Percentiles rank a stretch among this genome's conserved stretches.
phyloP scores from a whole-genome alignment of 1,140 invertebrate species.

The Gerris buenoi region DNA sequence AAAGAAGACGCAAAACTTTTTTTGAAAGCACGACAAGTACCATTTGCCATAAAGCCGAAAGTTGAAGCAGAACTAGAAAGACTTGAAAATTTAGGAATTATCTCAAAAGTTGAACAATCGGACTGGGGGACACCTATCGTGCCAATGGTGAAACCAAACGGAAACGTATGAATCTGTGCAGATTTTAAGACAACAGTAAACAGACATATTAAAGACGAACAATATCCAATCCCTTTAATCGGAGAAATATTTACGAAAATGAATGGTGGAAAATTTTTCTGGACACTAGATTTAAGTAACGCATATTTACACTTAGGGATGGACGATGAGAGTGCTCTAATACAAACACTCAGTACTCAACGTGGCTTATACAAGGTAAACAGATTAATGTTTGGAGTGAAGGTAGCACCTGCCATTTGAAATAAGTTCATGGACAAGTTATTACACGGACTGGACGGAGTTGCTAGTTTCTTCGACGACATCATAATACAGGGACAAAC shows the following conservation, averaged over 20 bases:
- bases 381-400: slow-evolving; percentile 33
- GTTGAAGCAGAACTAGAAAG: slow-evolving; percentile 24
- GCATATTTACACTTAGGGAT: slow-evolving; percentile 23
- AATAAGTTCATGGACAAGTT: slow-evolving; percentile 33
- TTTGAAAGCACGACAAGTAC: too few relatives aligned
- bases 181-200: slow-evolving; percentile 36
- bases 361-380: slow-evolving; percentile 28
- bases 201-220: too few relatives aligned
- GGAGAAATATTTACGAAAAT: neutral
- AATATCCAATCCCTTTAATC: slow-evolving; percentile 15
- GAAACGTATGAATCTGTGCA: slow-evolving; percentile 31
- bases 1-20: too few relatives aligned
- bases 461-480: slow-evolving; percentile 16
- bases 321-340: slow-evolving; percentile 21
- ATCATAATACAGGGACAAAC: neutral
- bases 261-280: neutral
- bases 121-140: slow-evolving; percentile 37
- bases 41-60: too few relatives aligned
- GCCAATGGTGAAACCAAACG: slow-evolving; percentile 32
- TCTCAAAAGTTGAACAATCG: slow-evolving; percentile 28
- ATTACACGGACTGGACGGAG: slow-evolving; percentile 23
- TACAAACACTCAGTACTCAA: slow-evolving; percentile 26
- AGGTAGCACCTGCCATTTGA: slow-evolving; percentile 34
- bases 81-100: slow-evolving; percentile 26
- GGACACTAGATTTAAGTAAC: slow-evolving; percentile 3